Evolutionary conservation across 2,113 vertebrate genomes (phyloP), one percentile per base, ranked within the genome.

Genomic region (Chionomys nivalis): DNA sequence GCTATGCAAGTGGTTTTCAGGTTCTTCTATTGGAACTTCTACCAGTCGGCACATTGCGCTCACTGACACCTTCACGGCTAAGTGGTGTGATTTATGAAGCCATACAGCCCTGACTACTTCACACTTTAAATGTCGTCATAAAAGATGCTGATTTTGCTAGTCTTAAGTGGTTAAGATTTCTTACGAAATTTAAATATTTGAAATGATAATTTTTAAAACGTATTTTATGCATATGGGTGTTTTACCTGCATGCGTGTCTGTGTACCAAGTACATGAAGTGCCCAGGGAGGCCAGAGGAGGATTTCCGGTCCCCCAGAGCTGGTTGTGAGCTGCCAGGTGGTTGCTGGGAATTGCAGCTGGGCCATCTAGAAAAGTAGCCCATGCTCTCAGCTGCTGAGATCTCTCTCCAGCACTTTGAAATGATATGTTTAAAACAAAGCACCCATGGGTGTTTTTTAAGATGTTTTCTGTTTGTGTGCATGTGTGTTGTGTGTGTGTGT

Each of bases 141-240:
- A 58, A 73, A 55, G 36, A 28, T 55, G 36, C 66, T 52, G 33
- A 31, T n/a, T 87, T 72, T 81, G 5, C 90, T 81, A 31, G 33
- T 36, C 76, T 44, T 88, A 70, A 83, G 12, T 47, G 26, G 21
- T 86, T 91, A 87, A 94, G 23, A 90, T 89, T 73, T 83, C 16
- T 77, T 93, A 97, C 96, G 94, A 36, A 28, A 52, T 90, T 77
- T 97, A 97, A 98, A 89, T 92, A 44, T 61, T 90, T 73, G 72
- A 96, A 94, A 91, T 94, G 72, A 94, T 95, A 12, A 47, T 13
- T 70, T 86, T 87, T 65, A 47, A 44, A 6, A 33, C 12, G 3
- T 33, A 33, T 66, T 85, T 44, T 86, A 66, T 47, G 42, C 66
- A 33, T 12, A 28, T 86, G 39, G 23, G 28, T 33, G 17, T 44